Conservation (phyloP, 2,797 vertebrate species). For the Pygocentrus nattereri region DNA sequence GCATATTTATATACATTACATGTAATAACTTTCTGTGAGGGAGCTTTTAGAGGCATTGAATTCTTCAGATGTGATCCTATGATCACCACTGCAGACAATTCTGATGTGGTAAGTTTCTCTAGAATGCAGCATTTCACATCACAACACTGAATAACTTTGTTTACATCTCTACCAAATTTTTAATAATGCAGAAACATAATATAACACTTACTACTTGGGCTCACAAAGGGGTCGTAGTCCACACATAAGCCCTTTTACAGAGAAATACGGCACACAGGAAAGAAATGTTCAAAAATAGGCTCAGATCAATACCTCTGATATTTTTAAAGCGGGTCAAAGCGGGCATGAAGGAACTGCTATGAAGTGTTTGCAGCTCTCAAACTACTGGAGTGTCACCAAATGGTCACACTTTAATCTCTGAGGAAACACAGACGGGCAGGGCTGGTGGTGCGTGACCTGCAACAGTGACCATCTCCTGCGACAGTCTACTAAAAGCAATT, state of each 20-base stretch:
- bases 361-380: not conserved
- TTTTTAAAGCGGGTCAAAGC: not conserved
- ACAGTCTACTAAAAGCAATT: not conserved
- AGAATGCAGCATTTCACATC: too few species aligned
- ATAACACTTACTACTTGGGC: not conserved
- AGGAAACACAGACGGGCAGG: constrained; percentile 2
- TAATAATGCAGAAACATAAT: too few species aligned
- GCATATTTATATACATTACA: too few species aligned
- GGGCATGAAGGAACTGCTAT: not conserved
- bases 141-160: too few species aligned
- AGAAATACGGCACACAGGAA: not conserved
- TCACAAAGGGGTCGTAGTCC: not conserved
- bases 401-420: constrained; percentile 7
- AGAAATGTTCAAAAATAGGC: not conserved
- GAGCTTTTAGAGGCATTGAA: too few species aligned
- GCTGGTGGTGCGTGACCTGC: not conserved
- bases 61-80: too few species aligned
- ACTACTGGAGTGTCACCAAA: not conserved
- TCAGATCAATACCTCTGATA: not conserved
- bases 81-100: too few species aligned
- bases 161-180: too few species aligned
- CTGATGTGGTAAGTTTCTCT: too few species aligned
- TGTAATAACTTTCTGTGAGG: too few species aligned
- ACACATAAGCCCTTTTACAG: not conserved
- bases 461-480: not conserved